Conservation (phyloP, 2,797 vertebrate genomes). For the Muscicapa comitata region DNA sequence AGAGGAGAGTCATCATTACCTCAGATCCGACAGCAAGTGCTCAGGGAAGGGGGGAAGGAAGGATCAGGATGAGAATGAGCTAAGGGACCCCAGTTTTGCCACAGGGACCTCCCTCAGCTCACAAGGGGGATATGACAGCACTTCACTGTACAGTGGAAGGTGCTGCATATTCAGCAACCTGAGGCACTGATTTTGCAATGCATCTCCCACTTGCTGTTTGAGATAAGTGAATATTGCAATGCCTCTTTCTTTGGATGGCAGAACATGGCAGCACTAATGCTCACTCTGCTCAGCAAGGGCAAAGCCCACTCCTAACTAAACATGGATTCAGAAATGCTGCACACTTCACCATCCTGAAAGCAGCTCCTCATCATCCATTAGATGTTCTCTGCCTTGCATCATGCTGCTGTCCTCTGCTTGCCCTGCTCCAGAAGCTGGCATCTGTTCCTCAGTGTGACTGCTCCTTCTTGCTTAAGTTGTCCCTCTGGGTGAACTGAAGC, state of each 20-base stretch:
- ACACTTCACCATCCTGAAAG: neutral
- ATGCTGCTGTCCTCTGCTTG: neutral
- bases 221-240: neutral
- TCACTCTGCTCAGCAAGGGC: neutral
- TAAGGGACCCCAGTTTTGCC: neutral
- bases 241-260: neutral
- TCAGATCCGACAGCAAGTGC: neutral
- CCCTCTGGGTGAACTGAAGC: neutral
- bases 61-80: neutral
- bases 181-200: neutral
- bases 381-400: neutral
- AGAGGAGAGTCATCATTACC: neutral
- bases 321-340: neutral
- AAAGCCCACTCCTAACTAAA: neutral
- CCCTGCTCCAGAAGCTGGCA: neutral
- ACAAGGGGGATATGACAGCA: neutral
- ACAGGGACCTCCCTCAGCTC: neutral
- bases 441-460: neutral
- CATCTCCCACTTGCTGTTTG: neutral
- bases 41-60: neutral
- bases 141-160: neutral
- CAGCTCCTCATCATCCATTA: neutral
- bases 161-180: neutral
- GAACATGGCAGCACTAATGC: neutral
- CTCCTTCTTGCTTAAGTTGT: neutral